These are phyloP conservation scores for Forbesichthys papilliferus DNA, from an alignment of 2,113 vertebrate genomes.

Conservation along the genomic window DNA sequence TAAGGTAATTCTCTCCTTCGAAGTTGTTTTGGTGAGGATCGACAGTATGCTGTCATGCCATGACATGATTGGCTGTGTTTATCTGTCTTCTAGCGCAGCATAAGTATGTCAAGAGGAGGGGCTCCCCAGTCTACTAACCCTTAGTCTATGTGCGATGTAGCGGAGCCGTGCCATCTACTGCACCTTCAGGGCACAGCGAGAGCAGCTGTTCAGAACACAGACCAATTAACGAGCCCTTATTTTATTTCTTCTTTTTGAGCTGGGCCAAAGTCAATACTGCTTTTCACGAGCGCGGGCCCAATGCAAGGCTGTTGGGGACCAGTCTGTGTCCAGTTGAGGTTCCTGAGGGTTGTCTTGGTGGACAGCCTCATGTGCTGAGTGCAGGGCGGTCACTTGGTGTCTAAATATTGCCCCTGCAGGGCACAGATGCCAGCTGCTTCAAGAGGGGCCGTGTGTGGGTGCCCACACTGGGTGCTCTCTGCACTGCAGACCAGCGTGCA, in stretches of 20 bases:
- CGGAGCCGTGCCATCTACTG: constrained; percentile 30
- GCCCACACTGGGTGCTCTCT: constrained; percentile 20
- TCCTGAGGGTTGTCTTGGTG: constrained; percentile 58
- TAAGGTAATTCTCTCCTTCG: too few relatives aligned
- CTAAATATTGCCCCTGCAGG: constrained; percentile 53
- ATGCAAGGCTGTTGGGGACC: constrained; percentile 43
- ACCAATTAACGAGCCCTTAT: constrained; percentile 31
- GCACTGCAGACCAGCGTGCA: constrained; percentile 24
- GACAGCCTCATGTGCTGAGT: constrained; percentile 49
- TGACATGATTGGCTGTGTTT: constrained; percentile 2
- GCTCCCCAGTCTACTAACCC: constrained; percentile 30
- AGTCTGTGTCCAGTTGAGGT: constrained; percentile 59
- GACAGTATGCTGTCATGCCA: constrained; percentile 1
- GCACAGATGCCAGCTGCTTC: constrained; percentile 33
- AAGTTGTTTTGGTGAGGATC: not conserved
- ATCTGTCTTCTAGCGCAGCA: constrained; percentile 18
- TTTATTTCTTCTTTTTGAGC: constrained; percentile 4
- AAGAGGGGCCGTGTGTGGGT: constrained; percentile 23
- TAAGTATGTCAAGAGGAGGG: constrained; percentile 22
- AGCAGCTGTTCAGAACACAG: constrained; percentile 68
- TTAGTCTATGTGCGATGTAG: constrained; percentile 8
- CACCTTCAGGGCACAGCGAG: constrained; percentile 35
- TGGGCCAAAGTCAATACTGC: constrained; percentile 53
- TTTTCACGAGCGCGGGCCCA: constrained; percentile 51
- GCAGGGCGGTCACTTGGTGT: constrained; percentile 43